Percentiles rank a stretch among this genome's conserved stretches.
Evolutionary conservation across 2,113 vertebrate genomes (phyloP).

Genomic region (Hemichromis elongatus): DNA sequence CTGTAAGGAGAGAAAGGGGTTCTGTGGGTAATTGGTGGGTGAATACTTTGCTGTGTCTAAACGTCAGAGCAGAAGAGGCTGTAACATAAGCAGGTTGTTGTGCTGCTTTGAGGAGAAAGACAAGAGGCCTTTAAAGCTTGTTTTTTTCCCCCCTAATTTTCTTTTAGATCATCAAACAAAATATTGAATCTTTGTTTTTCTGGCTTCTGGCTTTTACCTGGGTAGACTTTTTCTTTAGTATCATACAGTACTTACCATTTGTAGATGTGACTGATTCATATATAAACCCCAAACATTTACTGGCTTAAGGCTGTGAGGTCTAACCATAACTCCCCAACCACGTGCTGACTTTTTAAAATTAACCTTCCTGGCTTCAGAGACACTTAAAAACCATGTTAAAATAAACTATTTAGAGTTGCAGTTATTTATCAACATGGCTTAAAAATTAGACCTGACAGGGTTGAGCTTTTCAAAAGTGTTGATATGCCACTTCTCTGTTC

Average conservation of each 20-base stretch:
- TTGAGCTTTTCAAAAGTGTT: background rate
- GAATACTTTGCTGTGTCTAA: conserved; percentile 70
- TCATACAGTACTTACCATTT: background rate
- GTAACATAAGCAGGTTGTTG: conserved; percentile 52
- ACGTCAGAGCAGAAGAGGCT: conserved; percentile 51
- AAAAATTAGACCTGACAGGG: background rate
- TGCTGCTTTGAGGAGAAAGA: conserved; percentile 39
- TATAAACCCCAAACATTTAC: background rate
- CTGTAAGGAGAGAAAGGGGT: conserved; percentile 60
- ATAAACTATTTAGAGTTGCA: background rate
- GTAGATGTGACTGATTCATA: background rate
- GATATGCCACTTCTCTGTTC: background rate
- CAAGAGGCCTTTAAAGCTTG: background rate
- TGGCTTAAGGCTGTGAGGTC: background rate
- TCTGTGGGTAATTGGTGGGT: conserved; percentile 70
- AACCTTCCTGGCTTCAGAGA: background rate
- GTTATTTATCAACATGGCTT: background rate
- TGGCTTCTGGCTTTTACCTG: background rate
- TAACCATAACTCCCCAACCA: background rate
- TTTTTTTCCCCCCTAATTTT: conserved; percentile 23
- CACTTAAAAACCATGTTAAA: background rate
- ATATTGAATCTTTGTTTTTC: conserved; percentile 3
- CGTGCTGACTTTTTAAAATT: background rate
- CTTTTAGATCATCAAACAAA: conserved; percentile 31
- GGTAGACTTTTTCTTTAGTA: background rate